Evolutionary conservation across 2,888 invertebrate species (phyloP), one percentile per base, ranked within the genome.

Genomic region (Coremacera marginata): DNA sequence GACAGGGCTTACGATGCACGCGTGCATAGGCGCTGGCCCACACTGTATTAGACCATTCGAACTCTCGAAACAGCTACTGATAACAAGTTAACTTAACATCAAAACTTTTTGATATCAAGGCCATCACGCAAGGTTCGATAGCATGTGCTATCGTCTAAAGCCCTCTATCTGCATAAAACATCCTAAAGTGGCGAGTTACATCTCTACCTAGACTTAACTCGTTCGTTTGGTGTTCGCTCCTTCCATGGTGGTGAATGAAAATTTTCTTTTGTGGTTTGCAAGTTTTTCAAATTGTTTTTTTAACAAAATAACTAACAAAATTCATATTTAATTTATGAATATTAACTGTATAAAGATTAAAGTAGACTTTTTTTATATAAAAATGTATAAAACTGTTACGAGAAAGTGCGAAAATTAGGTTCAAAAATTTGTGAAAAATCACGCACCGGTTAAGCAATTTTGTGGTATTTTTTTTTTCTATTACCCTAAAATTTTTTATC

Each of bases 321-420:
- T 74, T 74, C 55, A 74, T 65, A 74, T 19, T 25, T 31, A 55
- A 22, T 67, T 67, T 74, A 74, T 74, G 74, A 74, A 74, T 67
- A 67, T 9, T 25, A 67, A 65, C 16, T 44, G 67, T 22, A 74
- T 65, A 74, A 74, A 55, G 74, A 34, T 55, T 25, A 5, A 52
- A 65, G 14, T 52, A n/a, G 31, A 22, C 25, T 8, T 44, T 65
- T 65, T 74, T 74, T 65, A 74, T 52, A 63, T 74, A 34, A 14
- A 73, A 65, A 74, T 67, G 71, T 55, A 74, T 74, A 67, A 67
- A 74, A 74, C 55, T 67, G 55, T 16, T 65, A 25, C 4, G 14
- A 55, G 34, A 44, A 62, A 67, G 74, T 67, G 27, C 62, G 60
- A 71, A 27, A 51, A 68, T 49, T 62, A 63, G 16, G 31, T 27